Evolutionary conservation across 2,113 vertebrate genomes (phyloP).

Genomic region (Platycercus adscitus): DNA sequence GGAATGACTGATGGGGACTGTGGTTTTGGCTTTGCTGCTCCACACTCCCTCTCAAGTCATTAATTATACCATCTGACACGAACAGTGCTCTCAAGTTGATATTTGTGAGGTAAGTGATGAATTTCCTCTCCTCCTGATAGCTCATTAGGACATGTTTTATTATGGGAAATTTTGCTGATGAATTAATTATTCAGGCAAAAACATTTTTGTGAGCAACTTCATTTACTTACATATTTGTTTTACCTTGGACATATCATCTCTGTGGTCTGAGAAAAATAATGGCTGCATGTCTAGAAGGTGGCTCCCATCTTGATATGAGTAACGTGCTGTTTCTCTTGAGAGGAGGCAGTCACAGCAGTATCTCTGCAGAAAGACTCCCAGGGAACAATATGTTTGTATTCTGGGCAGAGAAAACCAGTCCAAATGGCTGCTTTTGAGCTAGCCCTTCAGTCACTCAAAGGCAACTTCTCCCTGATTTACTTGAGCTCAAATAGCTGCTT

Average conservation of each 20-base stretch:
- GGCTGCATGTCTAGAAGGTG: not conserved
- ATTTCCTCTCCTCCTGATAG: slow-evolving; percentile 52
- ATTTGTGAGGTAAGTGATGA: slow-evolving; percentile 49
- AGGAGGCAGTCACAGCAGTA: not conserved
- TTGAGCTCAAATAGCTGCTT: not conserved
- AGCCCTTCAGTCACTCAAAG: not conserved
- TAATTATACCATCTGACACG: slow-evolving; percentile 23
- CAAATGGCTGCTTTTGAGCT: not conserved
- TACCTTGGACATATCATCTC: not conserved
- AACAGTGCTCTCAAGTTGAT: slow-evolving; percentile 46
- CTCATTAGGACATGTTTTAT: slow-evolving; percentile 71
- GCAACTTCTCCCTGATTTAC: not conserved
- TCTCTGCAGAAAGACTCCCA: not conserved
- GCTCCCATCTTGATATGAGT: not conserved
- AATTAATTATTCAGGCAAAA: slow-evolving; percentile 64
- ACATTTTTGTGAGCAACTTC: not conserved
- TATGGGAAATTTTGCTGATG: slow-evolving; percentile 52
- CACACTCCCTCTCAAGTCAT: not conserved
- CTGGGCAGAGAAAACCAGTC: not conserved
- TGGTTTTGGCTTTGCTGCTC: not conserved
- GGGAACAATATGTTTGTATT: not conserved
- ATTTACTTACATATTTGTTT: slow-evolving; percentile 12
- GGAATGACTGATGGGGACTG: slow-evolving; percentile 46
- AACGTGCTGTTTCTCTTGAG: not conserved
- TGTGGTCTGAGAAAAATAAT: not conserved